These are phyloP conservation scores for Cassiopea xamachana DNA, from an alignment of 30 jellyfish, hydroid and myxozoan species.

Conservation along the genomic window DNA sequence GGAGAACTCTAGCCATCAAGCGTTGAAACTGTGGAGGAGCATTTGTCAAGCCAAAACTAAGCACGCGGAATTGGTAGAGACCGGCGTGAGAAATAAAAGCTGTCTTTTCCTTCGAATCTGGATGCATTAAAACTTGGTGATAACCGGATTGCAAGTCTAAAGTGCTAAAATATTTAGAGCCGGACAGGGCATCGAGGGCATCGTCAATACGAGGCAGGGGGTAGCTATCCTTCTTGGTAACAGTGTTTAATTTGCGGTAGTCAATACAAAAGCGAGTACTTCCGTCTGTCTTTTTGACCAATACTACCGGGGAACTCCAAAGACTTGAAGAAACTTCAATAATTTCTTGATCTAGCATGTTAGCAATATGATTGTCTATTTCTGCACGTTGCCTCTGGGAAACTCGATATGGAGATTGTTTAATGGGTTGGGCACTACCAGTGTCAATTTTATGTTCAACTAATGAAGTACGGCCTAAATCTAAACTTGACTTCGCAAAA, in stretches of 20 bases:
- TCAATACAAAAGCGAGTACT: slow-evolving; percentile 50
- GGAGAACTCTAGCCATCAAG: slow-evolving; percentile 33
- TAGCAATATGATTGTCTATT: background rate
- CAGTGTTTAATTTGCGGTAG: slow-evolving; percentile 38
- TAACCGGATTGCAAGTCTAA: slow-evolving; percentile 62
- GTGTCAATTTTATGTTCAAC: slow-evolving; percentile 56
- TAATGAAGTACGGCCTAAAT: slow-evolving; percentile 40
- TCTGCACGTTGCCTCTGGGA: background rate
- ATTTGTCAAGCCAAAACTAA: slow-evolving; percentile 47
- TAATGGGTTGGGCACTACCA: slow-evolving; percentile 36
- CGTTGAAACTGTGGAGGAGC: slow-evolving; percentile 72
- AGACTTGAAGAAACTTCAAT: slow-evolving; percentile 28
- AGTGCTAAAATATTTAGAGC: slow-evolving; percentile 38
- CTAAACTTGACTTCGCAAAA: slow-evolving; percentile 27
- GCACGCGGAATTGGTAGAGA: slow-evolving; percentile 8
- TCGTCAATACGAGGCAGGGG: slow-evolving; percentile 54
- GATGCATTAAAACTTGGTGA: slow-evolving; percentile 57
- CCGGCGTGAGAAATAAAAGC: slow-evolving; percentile 70
- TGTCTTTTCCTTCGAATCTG: slow-evolving; percentile 24
- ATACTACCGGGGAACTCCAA: slow-evolving; percentile 64
- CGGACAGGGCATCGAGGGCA: slow-evolving; percentile 29
- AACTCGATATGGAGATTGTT: background rate
- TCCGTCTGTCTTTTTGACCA: slow-evolving; percentile 57
- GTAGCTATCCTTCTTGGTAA: slow-evolving; percentile 50
- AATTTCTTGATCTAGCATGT: slow-evolving; percentile 27